Base-by-base conservation (phyloP, 2,113 vertebrate genomes). In the Solenodon paradoxus region DNA sequence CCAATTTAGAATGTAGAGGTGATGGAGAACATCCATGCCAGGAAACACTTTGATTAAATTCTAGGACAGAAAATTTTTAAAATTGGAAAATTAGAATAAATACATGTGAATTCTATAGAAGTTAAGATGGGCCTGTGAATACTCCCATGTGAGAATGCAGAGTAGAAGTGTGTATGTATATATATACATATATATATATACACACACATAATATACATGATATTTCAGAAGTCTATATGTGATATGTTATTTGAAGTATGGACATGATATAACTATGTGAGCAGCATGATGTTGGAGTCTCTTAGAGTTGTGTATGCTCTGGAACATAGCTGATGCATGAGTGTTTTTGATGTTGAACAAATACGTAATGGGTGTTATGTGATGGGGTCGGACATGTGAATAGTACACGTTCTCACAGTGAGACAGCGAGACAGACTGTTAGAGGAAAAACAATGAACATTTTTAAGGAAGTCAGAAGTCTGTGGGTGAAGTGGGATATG, bases 61-160 rank as follows among this genome's bases (percentile, higher is more conserved):
- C 71, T 89, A 84, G 57, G 17, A 86, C 38, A 69, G 19, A 84
- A 61, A 38, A 68, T 80, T 75, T n/a, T n/a, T n/a, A 40, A 45
- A 85, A 69, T 26, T 15, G 35, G 35, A 77, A 61, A 84, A 72
- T 1, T 24, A 40, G 38, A 10, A 26, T 42, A 32, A 22, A 47
- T 59, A 5, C 24, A 4, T 51, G 12, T 49, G 28, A 64, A 7
- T 3, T 42, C 24, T 24, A 4, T 16, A 59, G 5, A 40, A 22
- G 5, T 11, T 85, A 35, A 81, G 32, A 22, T 20, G 42, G 8
- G 5, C 1, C 3, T 24, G 17, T n/a, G 9, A 92, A 49, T 59
- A 30, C 28, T 55, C n/a, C 49, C 38, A 22, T 17, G 40, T 1
- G 32, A 7, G n/a, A 5, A 13, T 12, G 7, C 69, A 3, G 45